These are phyloP conservation scores for Plecotus auritus DNA, from an alignment of 2,113 vertebrate species.

Conservation along the genomic window DNA sequence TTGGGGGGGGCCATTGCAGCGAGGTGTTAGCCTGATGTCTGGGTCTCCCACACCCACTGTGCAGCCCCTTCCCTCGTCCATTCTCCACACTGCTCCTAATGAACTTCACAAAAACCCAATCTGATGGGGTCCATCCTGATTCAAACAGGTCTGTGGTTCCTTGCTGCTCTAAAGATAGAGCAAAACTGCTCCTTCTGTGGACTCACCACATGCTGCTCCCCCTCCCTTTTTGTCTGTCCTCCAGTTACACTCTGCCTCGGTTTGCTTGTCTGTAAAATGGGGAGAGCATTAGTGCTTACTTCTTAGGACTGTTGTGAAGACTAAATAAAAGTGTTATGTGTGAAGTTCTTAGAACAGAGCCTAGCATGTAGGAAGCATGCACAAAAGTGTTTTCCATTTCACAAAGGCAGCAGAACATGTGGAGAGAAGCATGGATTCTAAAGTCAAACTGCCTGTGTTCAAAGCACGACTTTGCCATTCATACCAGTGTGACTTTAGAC, in stretches of 20 bases:
- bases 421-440: not conserved
- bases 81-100: not conserved
- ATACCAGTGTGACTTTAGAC: not conserved
- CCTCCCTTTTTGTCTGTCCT: not conserved
- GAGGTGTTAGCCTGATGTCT: not conserved
- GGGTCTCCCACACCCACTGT: too few relatives aligned
- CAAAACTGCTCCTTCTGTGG: not conserved
- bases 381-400: not conserved
- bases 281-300: not conserved
- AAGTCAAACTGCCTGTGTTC: not conserved
- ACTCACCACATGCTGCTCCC: not conserved
- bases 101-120: not conserved
- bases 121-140: not conserved
- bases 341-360: not conserved
- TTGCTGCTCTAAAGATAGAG: not conserved
- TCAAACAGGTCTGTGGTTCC: not conserved
- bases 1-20: not conserved
- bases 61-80: not conserved
- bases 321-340: not conserved
- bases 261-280: not conserved
- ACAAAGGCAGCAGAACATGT: not conserved
- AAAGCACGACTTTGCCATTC: not conserved
- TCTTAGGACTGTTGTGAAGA: not conserved
- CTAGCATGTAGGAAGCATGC: not conserved
- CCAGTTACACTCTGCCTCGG: not conserved